phyloP scores from a whole-genome alignment of 1,140 invertebrate species.

The Lepidostoma basale region DNA sequence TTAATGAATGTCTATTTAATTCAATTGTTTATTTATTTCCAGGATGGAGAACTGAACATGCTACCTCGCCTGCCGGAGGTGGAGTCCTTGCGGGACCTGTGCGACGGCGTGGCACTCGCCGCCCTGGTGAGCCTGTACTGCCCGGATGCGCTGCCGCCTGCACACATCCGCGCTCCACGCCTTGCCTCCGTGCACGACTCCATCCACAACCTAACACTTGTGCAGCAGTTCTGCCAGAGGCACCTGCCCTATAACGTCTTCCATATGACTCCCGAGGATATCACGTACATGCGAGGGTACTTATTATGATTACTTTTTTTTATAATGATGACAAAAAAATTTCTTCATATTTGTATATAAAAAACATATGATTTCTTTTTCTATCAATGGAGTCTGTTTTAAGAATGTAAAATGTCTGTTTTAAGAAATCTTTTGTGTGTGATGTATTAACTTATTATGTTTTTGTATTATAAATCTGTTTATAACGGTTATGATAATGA shows the following conservation, averaged over 20 bases:
- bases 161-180: conserved; percentile 72
- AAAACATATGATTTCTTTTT: no score
- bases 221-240: conserved; percentile 85
- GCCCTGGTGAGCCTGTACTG: conserved; percentile 93
- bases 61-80: conserved; percentile 25
- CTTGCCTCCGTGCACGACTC: conserved; percentile 77
- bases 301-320: conserved; percentile 48
- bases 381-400: no score
- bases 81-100: conserved; percentile 66
- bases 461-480: no score
- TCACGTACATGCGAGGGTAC: conserved; percentile 95
- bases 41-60: conserved; percentile 31
- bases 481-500: no score
- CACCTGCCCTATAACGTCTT: conserved; percentile 88
- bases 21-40: neutral
- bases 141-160: conserved; percentile 82
- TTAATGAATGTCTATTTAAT: no score
- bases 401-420: no score
- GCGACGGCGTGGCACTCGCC: conserved; percentile 90
- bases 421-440: no score
- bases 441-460: no score
- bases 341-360: no score
- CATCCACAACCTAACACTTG: conserved; percentile 90
- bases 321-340: no score
- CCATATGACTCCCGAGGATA: conserved; percentile 94